Conservation (phyloP, 2,888 invertebrate genomes). For the Cryptosula pallasiana region DNA sequence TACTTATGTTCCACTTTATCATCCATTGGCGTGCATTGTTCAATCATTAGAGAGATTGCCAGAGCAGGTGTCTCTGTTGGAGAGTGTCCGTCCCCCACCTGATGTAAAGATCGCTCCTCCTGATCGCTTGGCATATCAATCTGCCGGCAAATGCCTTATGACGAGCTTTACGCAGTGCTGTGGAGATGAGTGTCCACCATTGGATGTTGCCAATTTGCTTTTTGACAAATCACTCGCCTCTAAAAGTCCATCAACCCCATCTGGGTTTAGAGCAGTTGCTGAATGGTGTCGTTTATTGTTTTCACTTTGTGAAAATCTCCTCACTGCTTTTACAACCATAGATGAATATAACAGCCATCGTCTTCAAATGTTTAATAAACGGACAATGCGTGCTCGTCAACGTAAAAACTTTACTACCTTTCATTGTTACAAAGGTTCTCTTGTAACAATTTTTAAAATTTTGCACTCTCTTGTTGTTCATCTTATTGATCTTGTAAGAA, state of each 20-base stretch:
- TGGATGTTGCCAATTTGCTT: not conserved
- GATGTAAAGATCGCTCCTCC: not conserved
- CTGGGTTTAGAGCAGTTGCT: not conserved
- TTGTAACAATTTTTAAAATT: not conserved
- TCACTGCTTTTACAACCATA: not conserved
- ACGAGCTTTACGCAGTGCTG: not conserved
- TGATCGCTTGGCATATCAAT: too few relatives aligned
- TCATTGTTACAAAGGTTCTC: not conserved
- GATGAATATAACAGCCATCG: not conserved
- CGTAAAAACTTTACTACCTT: constrained; percentile 3
- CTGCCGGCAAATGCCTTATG: not conserved
- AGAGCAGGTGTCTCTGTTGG: not conserved
- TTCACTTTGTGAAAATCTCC: not conserved
- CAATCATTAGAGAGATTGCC: not conserved
- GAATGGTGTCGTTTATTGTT: not conserved
- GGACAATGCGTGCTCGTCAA: not conserved
- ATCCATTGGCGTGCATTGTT: not conserved
- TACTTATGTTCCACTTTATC: not conserved
- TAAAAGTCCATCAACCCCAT: not conserved
- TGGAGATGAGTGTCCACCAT: not conserved
- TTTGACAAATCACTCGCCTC: not conserved
- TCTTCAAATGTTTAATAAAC: not conserved
- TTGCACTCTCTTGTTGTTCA: not conserved
- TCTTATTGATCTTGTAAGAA: not conserved
- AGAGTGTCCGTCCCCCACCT: not conserved